Conservation (phyloP, 2,888 invertebrate genomes). For the Herminia tarsipennalis region DNA sequence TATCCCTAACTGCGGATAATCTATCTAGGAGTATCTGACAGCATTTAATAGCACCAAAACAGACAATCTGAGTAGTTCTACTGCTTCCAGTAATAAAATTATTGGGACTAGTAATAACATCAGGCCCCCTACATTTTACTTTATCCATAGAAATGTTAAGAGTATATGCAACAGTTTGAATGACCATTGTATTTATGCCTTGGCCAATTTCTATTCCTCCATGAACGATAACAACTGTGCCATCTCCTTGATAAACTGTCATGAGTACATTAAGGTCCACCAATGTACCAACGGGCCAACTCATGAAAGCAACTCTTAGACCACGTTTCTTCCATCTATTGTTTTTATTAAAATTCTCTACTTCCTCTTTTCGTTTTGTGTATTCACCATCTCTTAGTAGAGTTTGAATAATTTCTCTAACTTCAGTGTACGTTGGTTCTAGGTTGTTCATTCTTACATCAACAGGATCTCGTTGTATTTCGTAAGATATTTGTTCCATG, state of each 20-base stretch:
- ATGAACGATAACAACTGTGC: constrained; percentile 89
- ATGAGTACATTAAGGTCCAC: constrained; percentile 77
- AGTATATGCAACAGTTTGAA: constrained; percentile 88
- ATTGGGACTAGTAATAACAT: constrained; percentile 87
- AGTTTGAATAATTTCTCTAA: constrained; percentile 78
- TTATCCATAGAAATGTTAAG: constrained; percentile 88
- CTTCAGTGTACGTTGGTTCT: constrained; percentile 45
- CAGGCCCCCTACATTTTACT: constrained; percentile 88
- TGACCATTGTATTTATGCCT: constrained; percentile 90
- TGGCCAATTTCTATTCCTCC: constrained; percentile 93
- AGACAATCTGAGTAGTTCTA: constrained; percentile 59
- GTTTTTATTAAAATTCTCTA: constrained; percentile 84
- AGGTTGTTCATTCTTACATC: constrained; percentile 84
- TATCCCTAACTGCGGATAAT: constrained; percentile 70
- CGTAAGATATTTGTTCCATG: constrained; percentile 87
- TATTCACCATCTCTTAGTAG: constrained; percentile 72
- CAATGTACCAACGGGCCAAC: background rate
- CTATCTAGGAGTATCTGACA: constrained; percentile 82
- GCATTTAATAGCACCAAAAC: constrained; percentile 68
- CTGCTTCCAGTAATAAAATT: constrained; percentile 88
- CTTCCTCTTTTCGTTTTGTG: constrained; percentile 68
- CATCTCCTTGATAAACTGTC: constrained; percentile 89
- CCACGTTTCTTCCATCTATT: constrained; percentile 93
- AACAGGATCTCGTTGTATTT: constrained; percentile 81
- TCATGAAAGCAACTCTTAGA: constrained; percentile 10